Evolutionary conservation across 2,113 vertebrate species (phyloP).

Genomic region (Oncorhynchus tshawytscha): DNA sequence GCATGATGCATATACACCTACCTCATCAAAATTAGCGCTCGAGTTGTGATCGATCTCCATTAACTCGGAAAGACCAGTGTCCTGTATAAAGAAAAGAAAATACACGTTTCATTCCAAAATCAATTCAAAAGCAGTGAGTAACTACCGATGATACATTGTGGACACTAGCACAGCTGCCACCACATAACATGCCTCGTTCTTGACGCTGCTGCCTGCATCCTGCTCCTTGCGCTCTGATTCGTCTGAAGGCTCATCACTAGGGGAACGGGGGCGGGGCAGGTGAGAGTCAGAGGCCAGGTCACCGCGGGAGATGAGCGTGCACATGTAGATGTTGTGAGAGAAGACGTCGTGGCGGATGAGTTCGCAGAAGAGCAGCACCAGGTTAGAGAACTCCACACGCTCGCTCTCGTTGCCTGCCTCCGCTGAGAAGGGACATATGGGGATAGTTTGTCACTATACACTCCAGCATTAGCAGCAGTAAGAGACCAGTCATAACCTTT

Average conservation of each 20-base stretch:
- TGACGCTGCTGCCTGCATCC: conserved; percentile 84
- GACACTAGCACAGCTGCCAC: conserved; percentile 18
- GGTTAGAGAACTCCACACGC: conserved; percentile 94
- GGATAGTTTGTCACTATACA: background rate
- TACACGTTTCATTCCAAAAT: background rate
- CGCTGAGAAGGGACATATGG: conserved; percentile 62
- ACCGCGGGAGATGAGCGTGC: conserved; percentile 94
- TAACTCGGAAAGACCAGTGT: conserved; percentile 89
- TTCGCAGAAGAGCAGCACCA: conserved; percentile 97
- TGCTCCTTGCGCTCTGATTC: conserved; percentile 86
- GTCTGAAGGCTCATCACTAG: conserved; percentile 88
- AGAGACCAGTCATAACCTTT: too few species aligned
- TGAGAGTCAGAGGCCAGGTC: conserved; percentile 92
- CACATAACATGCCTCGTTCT: conserved; percentile 85
- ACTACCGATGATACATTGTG: conserved; percentile 12
- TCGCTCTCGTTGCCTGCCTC: conserved; percentile 94
- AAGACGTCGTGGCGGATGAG: conserved; percentile 96
- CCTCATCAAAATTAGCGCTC: conserved; percentile 94
- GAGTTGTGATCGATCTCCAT: conserved; percentile 97
- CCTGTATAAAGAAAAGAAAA: conserved; percentile 68
- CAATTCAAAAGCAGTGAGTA: background rate
- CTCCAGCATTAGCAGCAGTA: too few species aligned
- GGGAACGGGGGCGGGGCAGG: conserved; percentile 90
- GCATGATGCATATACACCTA: conserved; percentile 47
- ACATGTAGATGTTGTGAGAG: conserved; percentile 99